These are phyloP conservation scores for Tympanuchus pallidicinctus DNA, from an alignment of 2,113 vertebrate genomes.

Conservation along the genomic window DNA sequence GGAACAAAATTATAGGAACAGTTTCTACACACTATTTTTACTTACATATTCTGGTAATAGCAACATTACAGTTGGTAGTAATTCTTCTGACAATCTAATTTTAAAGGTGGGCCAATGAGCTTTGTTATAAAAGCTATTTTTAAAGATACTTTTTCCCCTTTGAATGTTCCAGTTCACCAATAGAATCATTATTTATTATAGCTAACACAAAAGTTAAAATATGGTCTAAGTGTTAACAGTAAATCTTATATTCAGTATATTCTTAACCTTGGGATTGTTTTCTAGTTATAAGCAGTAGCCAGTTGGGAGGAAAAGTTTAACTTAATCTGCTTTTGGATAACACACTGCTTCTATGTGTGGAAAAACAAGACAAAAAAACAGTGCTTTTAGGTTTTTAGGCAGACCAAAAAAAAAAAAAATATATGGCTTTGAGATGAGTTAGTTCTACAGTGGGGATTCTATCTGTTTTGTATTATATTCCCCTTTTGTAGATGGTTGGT, in stretches of 20 bases:
- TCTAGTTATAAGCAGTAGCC: neutral
- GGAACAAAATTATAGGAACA: neutral
- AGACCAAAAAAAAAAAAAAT: neutral
- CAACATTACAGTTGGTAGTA: neutral
- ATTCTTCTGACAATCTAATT: conserved; percentile 11
- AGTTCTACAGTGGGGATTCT: neutral
- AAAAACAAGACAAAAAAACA: neutral
- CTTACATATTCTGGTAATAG: neutral
- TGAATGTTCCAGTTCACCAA: neutral
- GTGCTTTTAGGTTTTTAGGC: neutral
- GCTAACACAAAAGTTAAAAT: neutral
- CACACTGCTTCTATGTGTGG: neutral
- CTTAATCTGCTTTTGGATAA: conserved; percentile 25
- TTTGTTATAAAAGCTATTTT: conserved; percentile 3
- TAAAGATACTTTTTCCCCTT: neutral
- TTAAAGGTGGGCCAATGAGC: neutral
- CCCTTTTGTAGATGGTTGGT: neutral
- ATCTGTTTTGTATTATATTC: neutral
- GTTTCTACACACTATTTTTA: neutral
- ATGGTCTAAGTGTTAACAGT: neutral
- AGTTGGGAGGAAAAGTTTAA: neutral
- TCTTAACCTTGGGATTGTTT: conserved; percentile 13
- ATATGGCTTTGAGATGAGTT: neutral
- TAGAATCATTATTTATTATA: neutral
- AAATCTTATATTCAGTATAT: conserved; percentile 20